Evolutionary conservation across 2,797 vertebrate genomes (phyloP), one percentile per base, ranked within the genome.

Genomic region (Artibeus lituratus): DNA sequence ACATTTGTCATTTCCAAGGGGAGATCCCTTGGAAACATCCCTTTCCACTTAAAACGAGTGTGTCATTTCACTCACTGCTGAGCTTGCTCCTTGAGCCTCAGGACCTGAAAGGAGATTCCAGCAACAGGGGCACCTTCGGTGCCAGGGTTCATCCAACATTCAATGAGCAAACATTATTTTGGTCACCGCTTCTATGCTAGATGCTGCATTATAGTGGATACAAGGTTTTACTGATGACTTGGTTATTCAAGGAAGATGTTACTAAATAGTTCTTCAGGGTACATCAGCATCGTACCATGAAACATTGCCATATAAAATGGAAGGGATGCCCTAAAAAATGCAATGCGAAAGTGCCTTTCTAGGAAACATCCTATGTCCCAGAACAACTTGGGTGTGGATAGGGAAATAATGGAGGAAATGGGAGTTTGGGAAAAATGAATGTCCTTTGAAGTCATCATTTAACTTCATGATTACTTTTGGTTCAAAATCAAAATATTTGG

Each of bases 291-390:
- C 88, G 80, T 85, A 95, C 91, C 92, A 76, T n/a, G 65, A 88
- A 62, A 59, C 47, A 86, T n/a, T 76, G 47, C 70, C 47, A 29
- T 96, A 96, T 96, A 96, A 96, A 81, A 96, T 96, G 90, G 26
- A 98, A 96, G 94, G 81, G 91, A 84, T 97, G 1, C 72, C 90
- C 94, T 94, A 24, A 96, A 98, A 96, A 94, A 93, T 96, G 57
- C 44, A 88, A 94, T 98, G 97, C 95, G 96, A 53, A 95, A 88
- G 77, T 96, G 80, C 83, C 47, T 96, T 97, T 57, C 53, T 86
- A 94, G 96, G 93, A 97, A 98, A 57, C 80, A 94, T 95, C 44
- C 87, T 96, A 78, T 93, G 97, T 77, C 44, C 55, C 26, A 49
- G 26, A 91, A 69, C 35, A 91, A 37, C 29, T 19, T 53, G 72